Evolutionary conservation across 2,888 invertebrate species (phyloP), one percentile per base, ranked within the genome.

Genomic region (Cheilosia urbana): DNA sequence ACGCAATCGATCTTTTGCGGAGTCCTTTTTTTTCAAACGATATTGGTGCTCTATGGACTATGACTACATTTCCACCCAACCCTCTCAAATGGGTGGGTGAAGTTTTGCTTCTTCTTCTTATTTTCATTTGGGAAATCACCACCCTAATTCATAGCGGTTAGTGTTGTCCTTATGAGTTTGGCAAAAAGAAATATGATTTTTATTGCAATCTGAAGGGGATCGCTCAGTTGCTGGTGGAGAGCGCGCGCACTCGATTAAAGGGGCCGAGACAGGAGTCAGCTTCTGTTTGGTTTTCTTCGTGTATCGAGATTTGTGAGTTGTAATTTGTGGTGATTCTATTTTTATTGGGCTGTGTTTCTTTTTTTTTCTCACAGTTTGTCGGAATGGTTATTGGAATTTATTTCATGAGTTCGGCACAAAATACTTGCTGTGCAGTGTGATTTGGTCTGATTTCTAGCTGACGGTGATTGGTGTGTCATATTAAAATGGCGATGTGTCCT

Each of bases 241-340:
- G 11, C 37, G n/a, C 37, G 11, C 21, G 19, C 37, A 37, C 37
- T 11, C 37, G 34, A 37, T 13, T 4, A 4, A 37, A 9, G 21
- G 24, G 30, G 30, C n/a, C 53, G 34, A 30, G 21, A 30, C 65
- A 45, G n/a, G n/a, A 55, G 49, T 21, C 47, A 51, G 34, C 60
- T 72, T 66, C 34, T 68, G 53, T 55, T 66, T 55, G 42, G 78
- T 66, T 55, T 65, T 30, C 27, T 30, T 55, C 57, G n/a, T 47
- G 34, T 27, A 27, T 21, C 34, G 51, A 79, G 84, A 79, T 79
- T 84, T 84, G 75, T 75, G 75, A 66, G 79, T 62, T 84, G 84
- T 79, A 84, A 84, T 84, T 84, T 84, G 84, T 75, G 84, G 84
- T 76, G 71, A 76, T 84, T 79, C 76, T 65, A 78, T 83, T 83